A percentile compares a stretch with the other conserved stretches of the same genome.
phyloP scores from a whole-genome alignment of 2,797 vertebrate species.

The Avahi laniger region DNA sequence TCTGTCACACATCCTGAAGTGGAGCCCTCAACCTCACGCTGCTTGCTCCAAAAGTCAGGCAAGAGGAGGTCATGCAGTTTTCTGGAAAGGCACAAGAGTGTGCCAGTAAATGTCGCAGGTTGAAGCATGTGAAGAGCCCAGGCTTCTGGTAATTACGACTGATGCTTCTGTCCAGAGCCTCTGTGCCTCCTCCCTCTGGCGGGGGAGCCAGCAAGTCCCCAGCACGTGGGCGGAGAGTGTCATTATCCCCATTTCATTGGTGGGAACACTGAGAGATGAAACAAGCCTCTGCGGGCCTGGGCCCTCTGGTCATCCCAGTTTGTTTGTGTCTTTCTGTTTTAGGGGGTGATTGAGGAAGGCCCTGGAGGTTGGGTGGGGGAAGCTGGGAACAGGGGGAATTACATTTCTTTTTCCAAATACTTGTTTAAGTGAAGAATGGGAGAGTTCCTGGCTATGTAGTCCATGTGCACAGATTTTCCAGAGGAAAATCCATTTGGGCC shows the following conservation, averaged over 20 bases:
- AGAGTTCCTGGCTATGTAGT: background rate
- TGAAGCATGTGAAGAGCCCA: background rate
- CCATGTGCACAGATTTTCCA: background rate
- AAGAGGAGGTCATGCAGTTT: background rate
- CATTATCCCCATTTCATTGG: conserved; percentile 60
- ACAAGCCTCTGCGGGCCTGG: background rate
- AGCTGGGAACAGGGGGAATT: background rate
- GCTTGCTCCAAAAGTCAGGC: background rate
- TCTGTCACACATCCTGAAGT: background rate
- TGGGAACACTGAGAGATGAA: conserved; percentile 55
- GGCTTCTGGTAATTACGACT: conserved; percentile 30
- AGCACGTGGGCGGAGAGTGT: background rate
- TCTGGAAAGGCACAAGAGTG: background rate
- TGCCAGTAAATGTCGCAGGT: background rate
- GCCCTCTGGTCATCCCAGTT: background rate
- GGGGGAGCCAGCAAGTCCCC: background rate
- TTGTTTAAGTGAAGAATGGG: background rate
- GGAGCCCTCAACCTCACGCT: background rate
- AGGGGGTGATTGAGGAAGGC: background rate
- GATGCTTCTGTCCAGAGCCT: background rate
- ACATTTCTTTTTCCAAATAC: background rate
- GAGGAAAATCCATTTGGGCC: background rate
- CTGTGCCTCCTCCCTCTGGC: background rate
- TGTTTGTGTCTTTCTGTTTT: background rate
- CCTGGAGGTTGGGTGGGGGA: background rate